A percentile compares a stretch with the other conserved stretches of the same genome.
Conservation (phyloP, 2,797 vertebrate species). For the Pseudochromis fuscus region DNA sequence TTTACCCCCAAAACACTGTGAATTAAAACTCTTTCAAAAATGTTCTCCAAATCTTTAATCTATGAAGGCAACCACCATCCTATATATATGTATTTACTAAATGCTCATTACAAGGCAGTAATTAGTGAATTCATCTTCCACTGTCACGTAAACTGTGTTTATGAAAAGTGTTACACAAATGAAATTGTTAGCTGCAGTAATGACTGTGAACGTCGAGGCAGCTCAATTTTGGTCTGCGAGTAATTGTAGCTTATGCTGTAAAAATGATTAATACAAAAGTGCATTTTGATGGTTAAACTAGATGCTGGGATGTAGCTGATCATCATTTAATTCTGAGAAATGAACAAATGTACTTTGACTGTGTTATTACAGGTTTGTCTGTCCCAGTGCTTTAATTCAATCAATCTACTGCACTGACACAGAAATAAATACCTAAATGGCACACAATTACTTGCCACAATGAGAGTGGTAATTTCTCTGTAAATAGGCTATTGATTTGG, state of each 20-base stretch:
- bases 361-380: constrained; percentile 49
- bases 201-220: constrained; percentile 39
- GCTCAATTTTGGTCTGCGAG: constrained; percentile 14
- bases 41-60: no score
- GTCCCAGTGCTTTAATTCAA: constrained; percentile 39
- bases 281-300: constrained; percentile 30
- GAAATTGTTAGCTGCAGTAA: constrained; percentile 49
- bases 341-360: constrained; percentile 41
- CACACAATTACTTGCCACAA: constrained; percentile 67
- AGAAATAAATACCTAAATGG: constrained; percentile 64
- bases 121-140: constrained; percentile 41
- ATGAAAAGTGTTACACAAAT: constrained; percentile 42
- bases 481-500: constrained; percentile 67
- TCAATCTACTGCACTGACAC: constrained; percentile 64
- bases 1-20: constrained; percentile 6
- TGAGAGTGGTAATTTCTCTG: constrained; percentile 73
- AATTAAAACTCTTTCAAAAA: background rate
- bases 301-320: constrained; percentile 30
- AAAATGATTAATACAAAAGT: constrained; percentile 42
- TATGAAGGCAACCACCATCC: background rate
- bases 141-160: constrained; percentile 48
- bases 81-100: constrained; percentile 23
- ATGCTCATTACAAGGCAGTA: constrained; percentile 31
- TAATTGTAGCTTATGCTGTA: constrained; percentile 27
- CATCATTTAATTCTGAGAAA: constrained; percentile 43